Evolutionary conservation across 2,113 vertebrate genomes (phyloP).

Genomic region (Hemibagrus wyckioides): DNA sequence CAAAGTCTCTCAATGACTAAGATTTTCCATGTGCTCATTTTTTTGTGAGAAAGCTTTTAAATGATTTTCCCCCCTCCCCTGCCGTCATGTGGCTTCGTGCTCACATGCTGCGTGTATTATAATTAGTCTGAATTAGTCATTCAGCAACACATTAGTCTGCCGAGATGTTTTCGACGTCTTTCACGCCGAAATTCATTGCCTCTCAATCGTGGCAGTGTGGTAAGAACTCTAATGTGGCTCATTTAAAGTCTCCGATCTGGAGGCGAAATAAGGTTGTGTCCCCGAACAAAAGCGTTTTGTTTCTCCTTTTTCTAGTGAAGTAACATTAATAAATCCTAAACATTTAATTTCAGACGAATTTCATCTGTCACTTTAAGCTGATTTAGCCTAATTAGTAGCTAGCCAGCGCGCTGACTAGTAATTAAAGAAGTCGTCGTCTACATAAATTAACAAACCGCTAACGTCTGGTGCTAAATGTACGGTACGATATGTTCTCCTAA

Average conservation of each 20-base stretch:
- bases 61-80: not conserved
- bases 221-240: not conserved
- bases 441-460: not conserved
- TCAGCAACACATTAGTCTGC: not conserved
- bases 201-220: not conserved
- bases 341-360: not conserved
- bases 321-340: not conserved
- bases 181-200: not conserved
- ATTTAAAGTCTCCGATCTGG: conserved; percentile 1
- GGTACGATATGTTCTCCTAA: not conserved
- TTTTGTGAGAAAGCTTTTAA: not conserved
- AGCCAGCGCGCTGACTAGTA: not conserved
- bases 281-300: not conserved
- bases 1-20: not conserved
- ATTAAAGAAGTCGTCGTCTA: not conserved
- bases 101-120: conserved; percentile 5
- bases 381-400: conserved; percentile 9
- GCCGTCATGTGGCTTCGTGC: not conserved
- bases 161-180: not conserved
- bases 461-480: not conserved
- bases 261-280: not conserved
- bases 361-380: not conserved
- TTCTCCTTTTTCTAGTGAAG: not conserved
- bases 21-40: not conserved
- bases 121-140: conserved; percentile 37